These are phyloP conservation scores for Andrena chrysosceles DNA, from an alignment of 2,888 invertebrate species.

Conservation along the genomic window DNA sequence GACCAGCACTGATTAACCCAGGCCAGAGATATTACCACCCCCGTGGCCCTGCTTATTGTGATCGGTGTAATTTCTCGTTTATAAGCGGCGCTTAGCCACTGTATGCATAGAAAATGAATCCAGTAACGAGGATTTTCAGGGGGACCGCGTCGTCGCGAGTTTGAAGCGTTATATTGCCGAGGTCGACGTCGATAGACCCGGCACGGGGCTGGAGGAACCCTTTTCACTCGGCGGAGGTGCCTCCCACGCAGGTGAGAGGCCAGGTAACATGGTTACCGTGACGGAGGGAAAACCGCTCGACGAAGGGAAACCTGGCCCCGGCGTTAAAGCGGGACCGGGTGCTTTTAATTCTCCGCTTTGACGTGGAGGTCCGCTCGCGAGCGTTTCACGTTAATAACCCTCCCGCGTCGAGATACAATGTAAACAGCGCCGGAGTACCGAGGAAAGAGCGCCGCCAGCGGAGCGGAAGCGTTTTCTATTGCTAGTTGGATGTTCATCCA, in stretches of 20 bases:
- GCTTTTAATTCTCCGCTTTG: conserved; percentile 46
- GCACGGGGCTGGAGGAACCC: conserved; percentile 8
- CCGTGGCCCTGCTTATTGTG: conserved; percentile 13
- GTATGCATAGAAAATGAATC: conserved; percentile 54
- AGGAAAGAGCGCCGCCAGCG: conserved; percentile 16
- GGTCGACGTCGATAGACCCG: conserved; percentile 6
- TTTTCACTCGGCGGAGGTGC: conserved; percentile 10
- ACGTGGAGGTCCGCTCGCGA: conserved; percentile 9
- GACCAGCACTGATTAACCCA: background rate
- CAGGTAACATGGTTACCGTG: conserved; percentile 27
- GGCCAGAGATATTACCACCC: conserved; percentile 37
- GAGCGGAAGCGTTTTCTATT: conserved; percentile 11
- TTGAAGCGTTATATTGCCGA: conserved; percentile 49
- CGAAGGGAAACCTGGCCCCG: background rate
- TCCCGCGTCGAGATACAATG: conserved; percentile 38
- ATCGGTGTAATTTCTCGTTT: conserved; percentile 68
- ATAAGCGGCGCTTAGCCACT: conserved; percentile 62
- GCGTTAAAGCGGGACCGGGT: conserved; percentile 22
- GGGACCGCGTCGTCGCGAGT: conserved; percentile 28
- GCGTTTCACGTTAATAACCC: conserved; percentile 36
- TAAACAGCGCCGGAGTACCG: conserved; percentile 28
- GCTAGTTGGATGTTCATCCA: background rate
- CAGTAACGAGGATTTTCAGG: conserved; percentile 59
- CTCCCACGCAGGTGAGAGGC: background rate
- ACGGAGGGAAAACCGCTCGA: conserved; percentile 2